These are phyloP conservation scores for Carcina quercana DNA, from an alignment of 2,888 invertebrate genomes.

Conservation along the genomic window DNA sequence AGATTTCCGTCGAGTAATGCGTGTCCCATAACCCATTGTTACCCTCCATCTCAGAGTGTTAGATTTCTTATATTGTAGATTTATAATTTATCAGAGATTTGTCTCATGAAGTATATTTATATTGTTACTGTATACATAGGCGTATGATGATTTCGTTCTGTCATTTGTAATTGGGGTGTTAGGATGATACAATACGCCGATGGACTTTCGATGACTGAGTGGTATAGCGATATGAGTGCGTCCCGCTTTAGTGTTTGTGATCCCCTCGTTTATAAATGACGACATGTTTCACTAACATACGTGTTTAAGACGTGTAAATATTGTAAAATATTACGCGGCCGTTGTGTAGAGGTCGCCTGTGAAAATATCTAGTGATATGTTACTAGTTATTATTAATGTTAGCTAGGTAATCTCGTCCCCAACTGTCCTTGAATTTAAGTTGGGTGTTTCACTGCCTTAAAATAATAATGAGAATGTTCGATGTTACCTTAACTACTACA, in stretches of 20 bases:
- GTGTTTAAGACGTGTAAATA: slow-evolving; percentile 69
- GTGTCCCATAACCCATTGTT: slow-evolving; percentile 50
- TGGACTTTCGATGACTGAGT: slow-evolving; percentile 71
- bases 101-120: slow-evolving; percentile 57
- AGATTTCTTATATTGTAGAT: slow-evolving; percentile 62
- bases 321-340: slow-evolving; percentile 67
- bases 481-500: slow-evolving; percentile 62
- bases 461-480: slow-evolving; percentile 56
- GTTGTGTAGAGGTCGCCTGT: slow-evolving; percentile 64
- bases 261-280: slow-evolving; percentile 40
- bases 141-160: slow-evolving; percentile 56
- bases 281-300: slow-evolving; percentile 47
- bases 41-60: slow-evolving; percentile 56
- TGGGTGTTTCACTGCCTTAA: slow-evolving; percentile 75
- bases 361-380: slow-evolving; percentile 69
- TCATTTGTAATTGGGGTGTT: slow-evolving; percentile 62
- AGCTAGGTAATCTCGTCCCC: slow-evolving; percentile 74
- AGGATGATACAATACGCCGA: slow-evolving; percentile 61
- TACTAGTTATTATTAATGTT: slow-evolving; percentile 65
- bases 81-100: slow-evolving; percentile 60
- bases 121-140: slow-evolving; percentile 69
- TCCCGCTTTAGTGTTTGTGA: slow-evolving; percentile 55
- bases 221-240: slow-evolving; percentile 47
- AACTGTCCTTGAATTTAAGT: slow-evolving; percentile 71
- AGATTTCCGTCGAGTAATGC: slow-evolving; percentile 36